Conservation (phyloP, 2,888 invertebrate genomes). For the Chorisops tibialis region DNA sequence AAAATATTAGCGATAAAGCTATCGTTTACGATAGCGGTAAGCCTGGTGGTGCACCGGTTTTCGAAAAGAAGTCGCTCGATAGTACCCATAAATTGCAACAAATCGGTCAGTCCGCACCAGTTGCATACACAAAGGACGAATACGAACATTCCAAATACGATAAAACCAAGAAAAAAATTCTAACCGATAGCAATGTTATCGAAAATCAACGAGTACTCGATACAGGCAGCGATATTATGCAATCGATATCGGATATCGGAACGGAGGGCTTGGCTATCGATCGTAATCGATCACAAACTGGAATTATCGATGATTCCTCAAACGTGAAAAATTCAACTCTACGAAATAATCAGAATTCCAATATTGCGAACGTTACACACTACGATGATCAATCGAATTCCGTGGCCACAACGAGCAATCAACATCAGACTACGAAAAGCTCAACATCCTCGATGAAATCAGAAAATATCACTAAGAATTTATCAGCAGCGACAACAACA, state of each 20-base stretch:
- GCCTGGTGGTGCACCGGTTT: constrained; percentile 54
- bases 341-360: not conserved
- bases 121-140: constrained; percentile 36
- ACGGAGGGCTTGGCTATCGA: constrained; percentile 8
- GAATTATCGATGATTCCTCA: not conserved
- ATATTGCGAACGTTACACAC: not conserved
- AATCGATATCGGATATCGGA: not conserved
- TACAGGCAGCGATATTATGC: constrained; percentile 8
- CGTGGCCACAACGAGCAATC: not conserved
- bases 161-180: constrained; percentile 29
- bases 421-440: not conserved
- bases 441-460: constrained; percentile 6
- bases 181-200: constrained; percentile 30
- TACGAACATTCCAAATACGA: constrained; percentile 28
- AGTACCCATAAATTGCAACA: constrained; percentile 50
- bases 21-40: constrained; percentile 59
- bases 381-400: constrained; percentile 9
- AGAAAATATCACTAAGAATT: constrained; percentile 3
- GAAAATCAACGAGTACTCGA: constrained; percentile 30
- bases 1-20: constrained; percentile 56
- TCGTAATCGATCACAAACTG: not conserved
- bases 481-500: constrained; percentile 32
- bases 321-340: not conserved
- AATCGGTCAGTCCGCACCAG: constrained; percentile 35
- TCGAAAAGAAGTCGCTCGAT: constrained; percentile 53